These are phyloP conservation scores for Ochropacha duplaris DNA, from an alignment of 2,888 invertebrate genomes.

Conservation along the genomic window DNA sequence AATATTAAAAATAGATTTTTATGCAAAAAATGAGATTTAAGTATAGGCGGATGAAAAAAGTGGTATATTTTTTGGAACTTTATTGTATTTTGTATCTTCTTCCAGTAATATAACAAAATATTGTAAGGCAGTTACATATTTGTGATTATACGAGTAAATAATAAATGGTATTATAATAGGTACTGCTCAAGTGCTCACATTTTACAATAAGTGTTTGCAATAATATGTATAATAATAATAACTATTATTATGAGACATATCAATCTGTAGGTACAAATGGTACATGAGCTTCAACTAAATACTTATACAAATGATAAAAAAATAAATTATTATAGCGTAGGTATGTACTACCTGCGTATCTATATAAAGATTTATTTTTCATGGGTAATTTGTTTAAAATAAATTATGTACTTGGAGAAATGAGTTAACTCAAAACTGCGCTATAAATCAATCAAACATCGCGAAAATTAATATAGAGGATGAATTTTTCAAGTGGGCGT, in stretches of 20 bases:
- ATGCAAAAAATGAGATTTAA: conserved; percentile 13
- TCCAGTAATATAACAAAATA: conserved; percentile 19
- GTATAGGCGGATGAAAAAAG: neutral
- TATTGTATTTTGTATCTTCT: conserved; percentile 39
- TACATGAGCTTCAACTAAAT: conserved; percentile 41
- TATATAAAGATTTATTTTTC: neutral
- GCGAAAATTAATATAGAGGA: too few relatives aligned
- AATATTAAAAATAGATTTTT: conserved; percentile 22
- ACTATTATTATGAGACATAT: conserved; percentile 43
- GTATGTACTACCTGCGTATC: neutral
- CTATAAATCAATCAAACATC: too few relatives aligned
- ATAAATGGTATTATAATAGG: conserved; percentile 19
- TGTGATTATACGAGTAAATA: conserved; percentile 37
- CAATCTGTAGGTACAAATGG: conserved; percentile 56
- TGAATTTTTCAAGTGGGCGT: too few relatives aligned
- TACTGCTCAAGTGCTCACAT: conserved; percentile 22
- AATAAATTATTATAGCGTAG: neutral
- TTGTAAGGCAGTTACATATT: conserved; percentile 48
- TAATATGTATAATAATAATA: conserved; percentile 8
- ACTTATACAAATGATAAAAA: conserved; percentile 13
- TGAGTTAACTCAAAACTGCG: too few relatives aligned
- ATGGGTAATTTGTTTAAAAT: too few relatives aligned
- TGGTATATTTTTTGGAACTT: conserved; percentile 39
- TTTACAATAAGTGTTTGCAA: conserved; percentile 5
- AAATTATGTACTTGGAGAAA: too few relatives aligned